phyloP scores from a whole-genome alignment of 2,113 vertebrate genomes.

The Tachysurus vachellii region DNA sequence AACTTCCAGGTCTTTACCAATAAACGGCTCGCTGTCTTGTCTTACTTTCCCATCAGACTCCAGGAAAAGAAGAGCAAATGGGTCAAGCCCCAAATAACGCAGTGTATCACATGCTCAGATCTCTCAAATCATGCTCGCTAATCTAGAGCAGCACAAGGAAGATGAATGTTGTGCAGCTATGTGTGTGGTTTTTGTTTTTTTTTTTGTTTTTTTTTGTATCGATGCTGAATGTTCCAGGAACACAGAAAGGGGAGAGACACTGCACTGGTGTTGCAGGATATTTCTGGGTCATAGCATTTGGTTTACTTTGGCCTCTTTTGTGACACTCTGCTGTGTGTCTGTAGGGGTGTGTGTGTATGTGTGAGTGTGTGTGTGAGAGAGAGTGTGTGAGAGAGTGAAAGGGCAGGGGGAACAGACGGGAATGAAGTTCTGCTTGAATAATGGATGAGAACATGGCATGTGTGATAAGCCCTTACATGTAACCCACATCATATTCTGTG shows the following conservation, averaged over 20 bases:
- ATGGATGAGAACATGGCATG: constrained; percentile 36
- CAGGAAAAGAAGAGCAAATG: constrained; percentile 34
- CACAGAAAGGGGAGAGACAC: neutral
- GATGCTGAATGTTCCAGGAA: neutral
- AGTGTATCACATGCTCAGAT: neutral
- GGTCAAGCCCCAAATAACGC: constrained; percentile 39
- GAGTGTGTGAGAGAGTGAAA: neutral
- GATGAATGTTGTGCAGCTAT: neutral
- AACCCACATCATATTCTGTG: neutral
- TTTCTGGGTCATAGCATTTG: constrained; percentile 1
- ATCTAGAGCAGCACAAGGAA: neutral
- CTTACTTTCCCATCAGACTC: neutral
- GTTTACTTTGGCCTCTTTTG: constrained; percentile 11
- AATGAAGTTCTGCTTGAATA: constrained; percentile 48
- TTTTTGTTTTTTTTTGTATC: neutral
- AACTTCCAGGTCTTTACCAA: neutral
- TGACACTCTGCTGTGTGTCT: neutral
- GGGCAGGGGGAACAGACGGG: constrained; percentile 31
- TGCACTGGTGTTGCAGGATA: constrained; percentile 17
- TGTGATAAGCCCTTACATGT: constrained; percentile 17
- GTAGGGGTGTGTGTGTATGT: neutral
- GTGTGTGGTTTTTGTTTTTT: neutral
- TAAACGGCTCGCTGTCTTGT: neutral
- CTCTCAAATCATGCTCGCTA: neutral
- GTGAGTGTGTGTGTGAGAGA: neutral